Evolutionary conservation across 1,140 invertebrate genomes (phyloP), one percentile per base, ranked within the genome.

Genomic region (Cecropterus lyciades): DNA sequence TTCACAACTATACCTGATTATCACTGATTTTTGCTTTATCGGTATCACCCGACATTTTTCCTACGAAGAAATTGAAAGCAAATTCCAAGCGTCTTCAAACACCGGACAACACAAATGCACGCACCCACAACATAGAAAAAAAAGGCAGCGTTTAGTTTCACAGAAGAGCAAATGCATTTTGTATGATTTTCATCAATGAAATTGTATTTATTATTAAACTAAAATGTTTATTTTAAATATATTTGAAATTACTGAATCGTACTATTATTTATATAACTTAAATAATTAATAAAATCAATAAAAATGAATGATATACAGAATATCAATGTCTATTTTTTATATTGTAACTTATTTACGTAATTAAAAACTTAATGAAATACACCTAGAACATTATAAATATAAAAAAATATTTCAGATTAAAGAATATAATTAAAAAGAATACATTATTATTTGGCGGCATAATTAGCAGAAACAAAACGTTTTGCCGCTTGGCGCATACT

Each of bases 11-110:
- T 92, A 92, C 91, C 90, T 92, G 91, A 92, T 92, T 92, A 75
- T 92, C 91, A 92, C 89, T 92, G 89, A 92, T 92, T 92, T 92
- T 92, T 79, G 89, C 91, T 91, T 92, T 92, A 92, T 92, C 91
- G 90, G 90, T 92, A 89, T 92, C 91, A 87, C 88, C 91, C 91
- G 89, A 92, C 91, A 92, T 92, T 92, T 92, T 92, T 91, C 85
- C 80, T 90, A 91, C 82, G 82, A 89, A 90, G 89, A 89, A 90
- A 92, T 92, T 91, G 89, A 92, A 92, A 92, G 88, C 91, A 87
- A 92, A 91, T 92, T 91, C 87, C 91, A 91, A 92, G 91, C 89
- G 89, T 92, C 89, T 92, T 92, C 87, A 91, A 91, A 89, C 89
- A 90, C 89, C 89, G 85, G 87, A 92, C 89, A 90, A 92, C 84